Conservation (phyloP, 2,888 invertebrate species). For the Pterostichus madidus region DNA sequence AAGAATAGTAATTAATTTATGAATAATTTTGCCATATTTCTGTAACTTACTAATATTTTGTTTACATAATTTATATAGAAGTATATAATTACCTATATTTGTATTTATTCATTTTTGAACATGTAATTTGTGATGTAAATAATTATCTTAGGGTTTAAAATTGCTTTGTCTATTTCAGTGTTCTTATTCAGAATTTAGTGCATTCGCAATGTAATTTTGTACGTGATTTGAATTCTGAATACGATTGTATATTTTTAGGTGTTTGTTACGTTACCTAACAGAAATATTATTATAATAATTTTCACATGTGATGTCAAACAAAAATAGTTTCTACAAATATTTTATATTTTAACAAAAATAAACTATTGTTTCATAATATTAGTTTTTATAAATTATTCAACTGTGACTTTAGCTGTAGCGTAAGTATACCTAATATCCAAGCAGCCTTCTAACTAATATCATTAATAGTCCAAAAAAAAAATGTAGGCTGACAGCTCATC, state of each 20-base stretch:
- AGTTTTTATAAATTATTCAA: too few species aligned
- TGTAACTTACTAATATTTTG: background rate
- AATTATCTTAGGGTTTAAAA: background rate
- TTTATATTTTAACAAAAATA: constrained; percentile 18
- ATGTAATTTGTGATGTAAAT: too few species aligned
- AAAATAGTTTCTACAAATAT: constrained; percentile 15
- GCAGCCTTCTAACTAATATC: too few species aligned
- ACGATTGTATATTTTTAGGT: background rate
- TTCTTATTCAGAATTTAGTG: too few species aligned
- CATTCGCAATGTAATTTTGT: too few species aligned
- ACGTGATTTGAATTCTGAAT: too few species aligned
- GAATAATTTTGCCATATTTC: too few species aligned
- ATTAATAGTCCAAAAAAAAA: too few species aligned
- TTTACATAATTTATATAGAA: background rate
- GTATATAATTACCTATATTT: background rate
- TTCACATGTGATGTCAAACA: background rate
- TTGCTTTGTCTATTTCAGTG: background rate
- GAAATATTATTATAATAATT: constrained; percentile 1
- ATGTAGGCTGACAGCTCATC: too few species aligned
- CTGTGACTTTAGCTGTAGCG: too few species aligned
- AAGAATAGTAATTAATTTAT: background rate
- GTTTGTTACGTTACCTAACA: background rate
- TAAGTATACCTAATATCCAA: too few species aligned
- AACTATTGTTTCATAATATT: background rate
- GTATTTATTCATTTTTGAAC: background rate